Conservation (phyloP, 2,797 vertebrate species). For the Dendrocincla tyrannina region DNA sequence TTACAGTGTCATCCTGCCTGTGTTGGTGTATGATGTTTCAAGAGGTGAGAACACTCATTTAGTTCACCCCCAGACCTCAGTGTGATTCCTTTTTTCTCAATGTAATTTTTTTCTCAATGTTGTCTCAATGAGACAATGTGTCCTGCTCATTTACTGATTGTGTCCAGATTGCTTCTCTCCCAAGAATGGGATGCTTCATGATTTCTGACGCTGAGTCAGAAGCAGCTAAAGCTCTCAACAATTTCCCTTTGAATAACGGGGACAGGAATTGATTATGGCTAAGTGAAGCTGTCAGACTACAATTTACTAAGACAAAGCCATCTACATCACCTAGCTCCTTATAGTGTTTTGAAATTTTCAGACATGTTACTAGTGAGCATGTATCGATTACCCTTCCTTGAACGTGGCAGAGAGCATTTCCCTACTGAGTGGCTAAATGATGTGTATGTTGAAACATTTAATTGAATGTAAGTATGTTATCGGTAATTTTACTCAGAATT, state of each 20-base stretch:
- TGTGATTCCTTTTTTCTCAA: background rate
- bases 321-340: constrained; percentile 4
- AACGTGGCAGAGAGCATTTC: background rate
- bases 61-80: background rate
- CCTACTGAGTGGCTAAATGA: constrained; percentile 23
- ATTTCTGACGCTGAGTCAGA: constrained; percentile 48
- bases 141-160: background rate
- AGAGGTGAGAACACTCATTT: background rate
- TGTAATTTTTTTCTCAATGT: background rate
- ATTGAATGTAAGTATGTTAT: constrained; percentile 9
- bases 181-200: background rate
- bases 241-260: constrained; percentile 20
- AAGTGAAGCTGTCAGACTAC: constrained; percentile 11
- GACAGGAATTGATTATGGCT: background rate
- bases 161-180: background rate
- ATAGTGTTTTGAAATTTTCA: constrained; percentile 14
- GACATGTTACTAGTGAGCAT: background rate
- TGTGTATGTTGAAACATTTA: constrained; percentile 19
- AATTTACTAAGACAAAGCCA: constrained; percentile 45
- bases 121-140: background rate
- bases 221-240: background rate
- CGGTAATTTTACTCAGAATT: constrained; percentile 32
- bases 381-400: background rate
- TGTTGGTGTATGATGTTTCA: background rate
- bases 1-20: background rate